These are phyloP conservation scores for Bufo gargarizans DNA, from an alignment of 2,113 vertebrate genomes.

Conservation along the genomic window DNA sequence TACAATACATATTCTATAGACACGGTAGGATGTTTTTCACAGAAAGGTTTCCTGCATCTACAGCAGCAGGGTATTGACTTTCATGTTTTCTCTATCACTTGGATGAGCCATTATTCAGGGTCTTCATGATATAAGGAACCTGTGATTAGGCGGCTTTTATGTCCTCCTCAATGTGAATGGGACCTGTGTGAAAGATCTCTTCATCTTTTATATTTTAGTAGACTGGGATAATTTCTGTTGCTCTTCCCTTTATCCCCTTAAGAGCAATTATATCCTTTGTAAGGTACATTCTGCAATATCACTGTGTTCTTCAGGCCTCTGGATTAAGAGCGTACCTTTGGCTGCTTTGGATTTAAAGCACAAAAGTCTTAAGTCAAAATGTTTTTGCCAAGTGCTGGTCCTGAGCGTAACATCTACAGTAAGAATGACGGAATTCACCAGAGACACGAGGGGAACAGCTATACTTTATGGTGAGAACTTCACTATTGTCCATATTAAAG, in stretches of 20 bases:
- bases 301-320: conserved; percentile 15
- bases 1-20: too few relatives aligned
- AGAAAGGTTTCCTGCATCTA: too few relatives aligned
- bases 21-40: too few relatives aligned
- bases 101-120: too few relatives aligned
- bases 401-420: not conserved
- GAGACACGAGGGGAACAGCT: not conserved
- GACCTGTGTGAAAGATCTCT: conserved; percentile 30
- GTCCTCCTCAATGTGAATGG: conserved; percentile 36
- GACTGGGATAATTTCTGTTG: conserved; percentile 52
- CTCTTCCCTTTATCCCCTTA: conserved; percentile 49
- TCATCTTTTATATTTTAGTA: conserved; percentile 46
- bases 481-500: not conserved
- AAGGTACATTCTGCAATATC: conserved; percentile 44
- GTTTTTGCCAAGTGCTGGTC: not conserved
- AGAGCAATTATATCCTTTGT: conserved; percentile 48
- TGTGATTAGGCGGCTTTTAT: conserved; percentile 6
- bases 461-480: not conserved
- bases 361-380: conserved; percentile 21
- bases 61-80: too few relatives aligned
- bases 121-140: too few relatives aligned
- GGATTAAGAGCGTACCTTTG: conserved; percentile 40
- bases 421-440: not conserved
- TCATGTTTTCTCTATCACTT: too few relatives aligned
- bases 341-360: conserved; percentile 20